Evolutionary conservation across 2,113 vertebrate genomes (phyloP), one percentile per base, ranked within the genome.

Genomic region (Turnix velox): DNA sequence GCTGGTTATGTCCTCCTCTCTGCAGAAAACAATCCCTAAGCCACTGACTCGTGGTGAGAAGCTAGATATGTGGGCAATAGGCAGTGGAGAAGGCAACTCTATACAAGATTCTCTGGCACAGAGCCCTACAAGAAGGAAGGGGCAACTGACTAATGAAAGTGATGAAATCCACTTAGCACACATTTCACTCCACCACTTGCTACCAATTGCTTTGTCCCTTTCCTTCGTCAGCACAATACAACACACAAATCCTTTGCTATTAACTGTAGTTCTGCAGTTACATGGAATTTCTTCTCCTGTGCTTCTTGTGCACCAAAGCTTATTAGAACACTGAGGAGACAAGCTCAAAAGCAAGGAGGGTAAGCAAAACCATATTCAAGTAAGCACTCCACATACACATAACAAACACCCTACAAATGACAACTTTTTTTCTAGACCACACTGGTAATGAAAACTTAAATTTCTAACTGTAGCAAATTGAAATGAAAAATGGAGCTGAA

Each of bases 321-420:
- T 68, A 17, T 30, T 12, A 40, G n/a, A 18, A 82, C 13, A 23
- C 19, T 42, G 22, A 86, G 12, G 30, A 62, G 87, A 79, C 11
- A 7, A 3, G 9, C 28, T 19, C 46, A 24, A 55, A 33, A 87
- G 75, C 27, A 24, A 18, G 17, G 39, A 10, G 49, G 10, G 20
- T 35, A 86, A 86, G 10, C 16, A 48, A 95, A 88, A 72, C 25
- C 58, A 12, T 7, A 18, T 30, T 28, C 0, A 0, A 58, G 20
- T 43, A 67, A 52, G 42, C 0, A 1, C 31, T 66, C 33, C 37
- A 48, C 58, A 54, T 10, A 46, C 3, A 9, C 9, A 25, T 0
- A 71, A 30, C 17, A 49, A 77, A 65, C 2, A n/a, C 22, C 8
- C 40, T 31, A 28, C 3, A 65, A 61, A 55, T 12, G 2, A 18